Percentiles rank a stretch among this genome's conserved stretches.
These are phyloP conservation scores for Eustalomyia histrio DNA, from an alignment of 2,888 invertebrate genomes.

Conservation along the genomic window DNA sequence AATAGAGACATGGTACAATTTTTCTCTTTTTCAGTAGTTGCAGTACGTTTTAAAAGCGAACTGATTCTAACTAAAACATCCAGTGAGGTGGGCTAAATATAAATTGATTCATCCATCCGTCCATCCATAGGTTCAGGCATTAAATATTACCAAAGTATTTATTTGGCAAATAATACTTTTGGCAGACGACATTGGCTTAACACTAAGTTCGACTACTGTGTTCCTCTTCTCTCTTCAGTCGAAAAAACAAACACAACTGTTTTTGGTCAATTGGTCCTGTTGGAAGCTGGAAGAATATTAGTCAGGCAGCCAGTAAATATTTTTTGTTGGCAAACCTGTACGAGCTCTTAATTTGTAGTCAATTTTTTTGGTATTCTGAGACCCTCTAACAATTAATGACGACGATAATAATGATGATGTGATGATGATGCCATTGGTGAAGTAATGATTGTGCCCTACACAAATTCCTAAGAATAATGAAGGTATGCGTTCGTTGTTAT, in stretches of 20 bases:
- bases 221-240: slow-evolving; percentile 29
- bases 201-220: slow-evolving; percentile 49
- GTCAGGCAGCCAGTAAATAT: too few species aligned
- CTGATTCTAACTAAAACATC: slow-evolving; percentile 51
- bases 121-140: slow-evolving; percentile 58
- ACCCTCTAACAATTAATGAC: slow-evolving; percentile 26
- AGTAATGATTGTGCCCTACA: slow-evolving; percentile 42
- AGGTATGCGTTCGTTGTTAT: slow-evolving; percentile 33
- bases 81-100: slow-evolving; percentile 48
- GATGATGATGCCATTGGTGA: slow-evolving; percentile 17
- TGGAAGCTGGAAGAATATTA: slow-evolving; percentile 12
- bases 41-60: slow-evolving; percentile 60
- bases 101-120: neutral
- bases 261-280: slow-evolving; percentile 14
- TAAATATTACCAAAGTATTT: slow-evolving; percentile 32
- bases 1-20: slow-evolving; percentile 59
- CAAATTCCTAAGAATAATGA: slow-evolving; percentile 35
- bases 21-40: slow-evolving; percentile 64
- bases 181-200: slow-evolving; percentile 60
- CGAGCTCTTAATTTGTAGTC: slow-evolving; percentile 39
- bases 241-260: slow-evolving; percentile 23
- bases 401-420: slow-evolving; percentile 38
- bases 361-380: slow-evolving; percentile 20
- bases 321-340: slow-evolving; percentile 31
- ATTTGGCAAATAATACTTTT: slow-evolving; percentile 44